Evolutionary conservation across 1,140 invertebrate species (phyloP).

Genomic region (Leptinotarsa undecemlineata): DNA sequence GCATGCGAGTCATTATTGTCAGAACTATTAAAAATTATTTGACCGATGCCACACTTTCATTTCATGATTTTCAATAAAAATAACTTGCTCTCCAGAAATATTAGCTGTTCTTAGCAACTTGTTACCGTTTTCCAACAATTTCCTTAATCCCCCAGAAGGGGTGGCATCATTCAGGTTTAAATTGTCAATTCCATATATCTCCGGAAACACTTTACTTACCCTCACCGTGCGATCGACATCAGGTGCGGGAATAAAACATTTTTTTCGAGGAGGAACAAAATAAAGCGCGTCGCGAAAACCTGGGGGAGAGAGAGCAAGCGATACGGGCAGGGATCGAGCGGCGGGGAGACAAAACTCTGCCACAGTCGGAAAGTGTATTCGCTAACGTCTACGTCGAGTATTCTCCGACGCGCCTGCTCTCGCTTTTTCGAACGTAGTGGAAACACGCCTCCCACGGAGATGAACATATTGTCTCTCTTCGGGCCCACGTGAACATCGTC

Average conservation of each 20-base stretch:
- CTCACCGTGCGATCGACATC: not conserved
- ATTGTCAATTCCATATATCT: too few relatives aligned
- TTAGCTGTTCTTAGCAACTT: too few relatives aligned
- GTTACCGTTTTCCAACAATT: too few relatives aligned
- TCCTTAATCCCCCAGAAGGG: too few relatives aligned
- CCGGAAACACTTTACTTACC: too few relatives aligned
- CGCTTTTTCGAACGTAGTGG: not conserved
- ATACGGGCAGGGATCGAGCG: not conserved
- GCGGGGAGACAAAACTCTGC: not conserved
- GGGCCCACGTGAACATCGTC: not conserved
- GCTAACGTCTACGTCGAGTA: not conserved
- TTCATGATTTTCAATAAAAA: too few relatives aligned
- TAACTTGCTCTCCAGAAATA: too few relatives aligned
- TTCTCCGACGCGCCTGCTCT: not conserved
- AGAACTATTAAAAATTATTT: too few relatives aligned
- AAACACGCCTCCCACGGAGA: conserved; percentile 36
- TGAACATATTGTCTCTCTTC: conserved; percentile 15
- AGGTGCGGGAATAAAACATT: not conserved
- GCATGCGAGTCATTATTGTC: too few relatives aligned
- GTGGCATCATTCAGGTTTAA: too few relatives aligned
- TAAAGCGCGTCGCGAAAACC: not conserved
- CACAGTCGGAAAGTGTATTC: conserved; percentile 16
- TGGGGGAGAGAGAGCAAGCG: not conserved
- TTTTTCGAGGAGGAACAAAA: not conserved
- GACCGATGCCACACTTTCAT: too few relatives aligned